Conservation (phyloP, 2,888 invertebrate genomes). For the Drosophila maculinotata region DNA sequence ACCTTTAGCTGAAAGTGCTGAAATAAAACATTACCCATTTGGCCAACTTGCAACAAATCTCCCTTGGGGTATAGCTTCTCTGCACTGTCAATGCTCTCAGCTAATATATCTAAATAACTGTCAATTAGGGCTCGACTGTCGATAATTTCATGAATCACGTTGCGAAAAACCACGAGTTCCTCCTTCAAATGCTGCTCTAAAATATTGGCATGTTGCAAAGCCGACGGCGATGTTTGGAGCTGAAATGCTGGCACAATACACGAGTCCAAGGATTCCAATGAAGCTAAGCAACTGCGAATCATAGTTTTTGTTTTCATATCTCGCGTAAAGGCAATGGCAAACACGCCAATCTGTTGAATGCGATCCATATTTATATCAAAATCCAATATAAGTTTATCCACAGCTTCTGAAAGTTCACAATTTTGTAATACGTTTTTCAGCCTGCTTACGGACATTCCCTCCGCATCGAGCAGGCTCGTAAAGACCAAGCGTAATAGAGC, state of each 20-base stretch:
- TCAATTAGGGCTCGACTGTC: constrained; percentile 81
- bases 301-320: constrained; percentile 81
- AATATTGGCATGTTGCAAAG: constrained; percentile 68
- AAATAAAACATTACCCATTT: constrained; percentile 78
- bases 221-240: constrained; percentile 37
- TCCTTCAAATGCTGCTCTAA: constrained; percentile 82
- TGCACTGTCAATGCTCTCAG: constrained; percentile 52
- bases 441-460: constrained; percentile 70
- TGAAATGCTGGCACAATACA: constrained; percentile 83
- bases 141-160: constrained; percentile 81
- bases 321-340: constrained; percentile 81
- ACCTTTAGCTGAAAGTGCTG: constrained; percentile 76
- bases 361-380: constrained; percentile 83
- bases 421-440: constrained; percentile 62
- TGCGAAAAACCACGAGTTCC: constrained; percentile 78
- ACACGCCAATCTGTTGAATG: constrained; percentile 83
- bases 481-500: constrained; percentile 80
- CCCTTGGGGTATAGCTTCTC: constrained; percentile 62
- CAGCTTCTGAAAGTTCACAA: constrained; percentile 30
- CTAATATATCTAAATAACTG: constrained; percentile 78
- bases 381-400: constrained; percentile 75
- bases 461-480: constrained; percentile 72
- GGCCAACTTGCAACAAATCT: constrained; percentile 52
- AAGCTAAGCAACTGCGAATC: constrained; percentile 83
- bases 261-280: constrained; percentile 82